These are phyloP conservation scores for Cyrtonyx montezumae DNA, from an alignment of 2,113 vertebrate species.

Conservation along the genomic window DNA sequence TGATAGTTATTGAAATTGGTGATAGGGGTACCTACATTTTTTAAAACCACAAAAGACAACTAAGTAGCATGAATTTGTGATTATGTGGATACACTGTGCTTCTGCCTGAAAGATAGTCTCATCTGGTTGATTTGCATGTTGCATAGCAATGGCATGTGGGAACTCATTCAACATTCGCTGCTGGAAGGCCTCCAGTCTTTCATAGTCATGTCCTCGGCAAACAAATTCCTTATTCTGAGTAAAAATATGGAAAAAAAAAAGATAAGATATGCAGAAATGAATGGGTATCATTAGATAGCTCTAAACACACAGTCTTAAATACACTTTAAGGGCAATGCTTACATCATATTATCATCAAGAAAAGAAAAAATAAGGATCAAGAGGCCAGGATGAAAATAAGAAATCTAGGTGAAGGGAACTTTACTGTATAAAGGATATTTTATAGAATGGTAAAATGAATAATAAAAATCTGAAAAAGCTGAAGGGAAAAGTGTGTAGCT, in stretches of 20 bases:
- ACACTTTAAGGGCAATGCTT: not conserved
- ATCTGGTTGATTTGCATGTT: constrained; percentile 97
- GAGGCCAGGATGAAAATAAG: not conserved
- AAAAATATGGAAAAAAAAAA: not conserved
- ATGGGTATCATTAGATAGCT: not conserved
- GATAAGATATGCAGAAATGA: not conserved
- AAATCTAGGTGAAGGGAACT: not conserved
- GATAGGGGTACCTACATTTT: not conserved
- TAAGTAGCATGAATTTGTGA: not conserved
- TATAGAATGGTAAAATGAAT: not conserved
- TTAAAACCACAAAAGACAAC: not conserved
- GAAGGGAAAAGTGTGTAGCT: not conserved
- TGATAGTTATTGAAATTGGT: not conserved
- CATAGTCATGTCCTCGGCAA: constrained; percentile 98
- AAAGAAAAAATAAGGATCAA: not conserved
- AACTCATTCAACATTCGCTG: constrained; percentile 99
- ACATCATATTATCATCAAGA: not conserved
- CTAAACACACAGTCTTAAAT: not conserved
- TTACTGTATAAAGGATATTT: not conserved
- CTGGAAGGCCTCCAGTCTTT: constrained; percentile 97
- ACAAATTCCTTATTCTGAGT: constrained; percentile 98
- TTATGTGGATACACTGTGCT: constrained; percentile 93
- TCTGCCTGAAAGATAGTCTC: constrained; percentile 99
- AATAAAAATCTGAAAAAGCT: not conserved
- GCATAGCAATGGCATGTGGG: constrained; percentile 98